phyloP scores from a whole-genome alignment of 2,797 vertebrate genomes.

The Myotis myotis region DNA sequence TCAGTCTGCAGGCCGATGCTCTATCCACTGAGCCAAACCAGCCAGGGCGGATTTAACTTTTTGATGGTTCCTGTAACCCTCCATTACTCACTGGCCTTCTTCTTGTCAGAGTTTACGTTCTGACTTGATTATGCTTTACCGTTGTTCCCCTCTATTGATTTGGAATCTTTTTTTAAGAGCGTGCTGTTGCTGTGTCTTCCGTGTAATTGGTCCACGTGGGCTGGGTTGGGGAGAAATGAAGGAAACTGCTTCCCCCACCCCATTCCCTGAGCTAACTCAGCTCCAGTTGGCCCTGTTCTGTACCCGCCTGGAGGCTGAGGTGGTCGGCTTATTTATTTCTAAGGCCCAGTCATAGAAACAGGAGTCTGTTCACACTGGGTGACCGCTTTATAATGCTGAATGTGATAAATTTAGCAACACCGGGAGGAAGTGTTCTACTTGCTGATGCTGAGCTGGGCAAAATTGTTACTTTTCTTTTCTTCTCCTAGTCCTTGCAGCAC shows the following conservation, averaged over 20 bases:
- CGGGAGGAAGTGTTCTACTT: background rate
- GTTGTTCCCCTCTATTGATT: background rate
- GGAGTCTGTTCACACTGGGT: background rate
- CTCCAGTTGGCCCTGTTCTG: background rate
- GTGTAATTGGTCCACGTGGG: no score
- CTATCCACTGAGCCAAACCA: background rate
- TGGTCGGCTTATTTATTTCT: background rate
- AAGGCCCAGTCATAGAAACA: background rate
- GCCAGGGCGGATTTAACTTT: background rate
- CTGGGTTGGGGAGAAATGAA: background rate
- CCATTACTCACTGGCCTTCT: background rate
- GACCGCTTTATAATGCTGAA: background rate
- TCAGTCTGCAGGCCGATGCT: background rate
- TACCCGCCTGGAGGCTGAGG: background rate
- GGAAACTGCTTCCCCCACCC: background rate
- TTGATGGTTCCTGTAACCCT: background rate
- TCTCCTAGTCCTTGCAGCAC: background rate
- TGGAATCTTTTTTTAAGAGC: background rate
- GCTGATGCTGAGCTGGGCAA: background rate
- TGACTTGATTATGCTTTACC: background rate
- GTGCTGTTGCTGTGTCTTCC: background rate
- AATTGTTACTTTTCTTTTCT: constrained; percentile 7
- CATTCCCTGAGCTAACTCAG: background rate
- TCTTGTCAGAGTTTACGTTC: background rate
- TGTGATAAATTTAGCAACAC: background rate